Percentiles rank a stretch among this genome's conserved stretches.
These are phyloP conservation scores for Phyllotreta striolata DNA, from an alignment of 2,888 invertebrate species.

Conservation along the genomic window DNA sequence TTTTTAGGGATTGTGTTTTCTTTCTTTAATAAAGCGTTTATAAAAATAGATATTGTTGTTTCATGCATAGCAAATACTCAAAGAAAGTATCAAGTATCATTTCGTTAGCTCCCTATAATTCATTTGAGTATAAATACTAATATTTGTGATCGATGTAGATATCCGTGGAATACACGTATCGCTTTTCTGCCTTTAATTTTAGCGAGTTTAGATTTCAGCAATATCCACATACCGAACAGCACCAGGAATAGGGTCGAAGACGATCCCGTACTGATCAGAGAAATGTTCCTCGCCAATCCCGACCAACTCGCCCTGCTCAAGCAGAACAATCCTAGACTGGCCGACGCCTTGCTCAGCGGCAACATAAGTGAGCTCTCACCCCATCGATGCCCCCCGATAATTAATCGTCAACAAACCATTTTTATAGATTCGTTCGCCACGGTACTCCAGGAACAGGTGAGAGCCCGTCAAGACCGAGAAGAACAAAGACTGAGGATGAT, in stretches of 20 bases:
- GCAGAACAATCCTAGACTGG: conserved; percentile 91
- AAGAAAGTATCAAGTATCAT: too few species aligned
- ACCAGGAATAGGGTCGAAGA: conserved; percentile 66
- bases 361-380: conserved; percentile 70
- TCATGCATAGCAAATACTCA: too few species aligned
- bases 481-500: conserved; percentile 86
- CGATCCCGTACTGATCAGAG: conserved; percentile 83
- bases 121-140: too few species aligned
- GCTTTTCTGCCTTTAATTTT: conserved; percentile 36
- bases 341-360: conserved; percentile 88
- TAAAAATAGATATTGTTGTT: too few species aligned
- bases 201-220: conserved; percentile 80
- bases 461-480: conserved; percentile 82
- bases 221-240: conserved; percentile 77
- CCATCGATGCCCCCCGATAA: background rate
- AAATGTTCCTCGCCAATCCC: conserved; percentile 89
- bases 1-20: too few species aligned
- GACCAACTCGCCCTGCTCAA: conserved; percentile 89
- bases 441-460: conserved; percentile 83
- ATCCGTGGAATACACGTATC: background rate
- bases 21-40: too few species aligned
- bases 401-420: background rate
- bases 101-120: too few species aligned
- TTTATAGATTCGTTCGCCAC: conserved; percentile 77
- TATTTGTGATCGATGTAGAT: background rate